phyloP scores from a whole-genome alignment of 2,113 vertebrate species.

The Pyxicephalus adspersus region DNA sequence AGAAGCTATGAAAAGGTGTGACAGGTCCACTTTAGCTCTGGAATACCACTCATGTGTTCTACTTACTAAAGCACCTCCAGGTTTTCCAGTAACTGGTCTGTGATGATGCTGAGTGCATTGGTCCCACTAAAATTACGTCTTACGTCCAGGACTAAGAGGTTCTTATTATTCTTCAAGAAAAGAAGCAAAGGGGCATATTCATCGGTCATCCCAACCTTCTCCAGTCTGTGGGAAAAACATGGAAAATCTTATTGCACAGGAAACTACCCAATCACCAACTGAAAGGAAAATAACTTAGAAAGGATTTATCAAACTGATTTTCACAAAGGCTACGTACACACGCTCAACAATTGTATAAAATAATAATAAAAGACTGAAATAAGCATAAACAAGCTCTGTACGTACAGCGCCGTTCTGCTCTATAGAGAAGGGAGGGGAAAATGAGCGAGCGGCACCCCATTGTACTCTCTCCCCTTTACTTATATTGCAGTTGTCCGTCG shows the following conservation, averaged over 20 bases:
- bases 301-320: background rate
- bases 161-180: background rate
- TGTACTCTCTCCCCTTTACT: too few relatives aligned
- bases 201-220: background rate
- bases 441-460: too few relatives aligned
- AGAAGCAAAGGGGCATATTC: background rate
- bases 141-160: background rate
- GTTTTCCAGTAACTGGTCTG: background rate
- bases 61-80: background rate
- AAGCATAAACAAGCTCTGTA: too few relatives aligned
- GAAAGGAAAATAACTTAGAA: background rate
- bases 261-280: background rate
- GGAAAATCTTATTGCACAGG: background rate
- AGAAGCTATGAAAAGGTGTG: too few relatives aligned
- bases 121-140: background rate
- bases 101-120: background rate
- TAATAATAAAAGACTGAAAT: too few relatives aligned
- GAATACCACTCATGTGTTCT: too few relatives aligned
- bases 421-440: too few relatives aligned
- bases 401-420: background rate
- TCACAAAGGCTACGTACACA: too few relatives aligned
- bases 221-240: background rate
- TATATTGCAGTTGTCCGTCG: too few relatives aligned
- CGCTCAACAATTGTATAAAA: too few relatives aligned
- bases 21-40: too few relatives aligned